These are phyloP conservation scores for Holothuria leucospilota DNA, from an alignment of 53 echinoderm and acorn worm genomes.

Conservation along the genomic window DNA sequence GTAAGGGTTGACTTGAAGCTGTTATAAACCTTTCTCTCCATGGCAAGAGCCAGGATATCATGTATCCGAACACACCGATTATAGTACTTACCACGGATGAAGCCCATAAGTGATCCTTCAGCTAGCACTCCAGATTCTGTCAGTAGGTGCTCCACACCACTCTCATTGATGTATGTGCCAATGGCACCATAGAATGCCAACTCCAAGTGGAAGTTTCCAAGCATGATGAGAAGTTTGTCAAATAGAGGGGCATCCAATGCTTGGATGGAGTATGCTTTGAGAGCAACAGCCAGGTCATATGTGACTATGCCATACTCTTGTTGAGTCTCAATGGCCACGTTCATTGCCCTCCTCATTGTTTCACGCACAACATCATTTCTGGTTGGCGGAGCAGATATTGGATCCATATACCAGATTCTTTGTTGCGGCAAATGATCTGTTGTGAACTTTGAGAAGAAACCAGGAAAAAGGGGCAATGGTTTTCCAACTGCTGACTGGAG, in stretches of 20 bases:
- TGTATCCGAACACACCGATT: conserved; percentile 70
- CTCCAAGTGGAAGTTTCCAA: conserved; percentile 73
- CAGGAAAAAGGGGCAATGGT: conserved; percentile 63
- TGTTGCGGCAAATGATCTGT: conserved; percentile 57
- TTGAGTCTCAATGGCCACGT: conserved; percentile 53
- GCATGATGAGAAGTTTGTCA: conserved; percentile 62
- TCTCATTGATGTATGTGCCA: conserved; percentile 65
- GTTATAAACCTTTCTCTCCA: conserved; percentile 67
- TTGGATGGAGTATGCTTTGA: conserved; percentile 68
- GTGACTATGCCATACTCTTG: conserved; percentile 60
- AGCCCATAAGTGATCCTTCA: conserved; percentile 64
- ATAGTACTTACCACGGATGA: conserved; percentile 67
- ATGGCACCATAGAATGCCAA: conserved; percentile 66
- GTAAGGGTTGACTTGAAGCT: conserved; percentile 54
- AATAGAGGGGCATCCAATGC: conserved; percentile 60
- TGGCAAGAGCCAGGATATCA: conserved; percentile 67
- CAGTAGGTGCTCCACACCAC: conserved; percentile 58
- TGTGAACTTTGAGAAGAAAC: conserved; percentile 59
- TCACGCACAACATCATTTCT: conserved; percentile 64
- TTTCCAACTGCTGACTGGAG: conserved; percentile 26
- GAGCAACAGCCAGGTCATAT: conserved; percentile 70
- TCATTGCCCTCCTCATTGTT: conserved; percentile 60
- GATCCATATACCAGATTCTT: conserved; percentile 64
- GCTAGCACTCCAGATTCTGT: conserved; percentile 67
- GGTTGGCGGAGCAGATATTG: conserved; percentile 56